These are phyloP conservation scores for Drosophila peninsularis DNA, from an alignment of 2,888 invertebrate species.

Conservation along the genomic window DNA sequence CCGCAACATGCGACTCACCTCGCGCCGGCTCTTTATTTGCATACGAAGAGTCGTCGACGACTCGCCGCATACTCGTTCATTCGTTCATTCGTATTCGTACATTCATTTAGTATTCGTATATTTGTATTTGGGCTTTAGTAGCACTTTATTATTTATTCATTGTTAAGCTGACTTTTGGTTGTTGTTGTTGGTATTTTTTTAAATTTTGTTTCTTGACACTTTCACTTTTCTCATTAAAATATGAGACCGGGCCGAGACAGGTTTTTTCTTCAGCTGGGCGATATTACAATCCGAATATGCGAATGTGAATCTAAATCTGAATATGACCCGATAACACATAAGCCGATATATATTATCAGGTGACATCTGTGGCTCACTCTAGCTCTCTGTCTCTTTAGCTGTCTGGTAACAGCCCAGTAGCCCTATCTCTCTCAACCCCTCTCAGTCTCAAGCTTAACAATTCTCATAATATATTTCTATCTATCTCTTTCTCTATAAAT, in stretches of 20 bases:
- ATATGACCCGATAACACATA: conserved; percentile 43
- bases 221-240: conserved; percentile 80
- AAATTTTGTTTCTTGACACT: conserved; percentile 70
- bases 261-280: conserved; percentile 44
- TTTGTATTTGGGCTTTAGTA: conserved; percentile 55
- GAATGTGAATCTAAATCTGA: conserved; percentile 10
- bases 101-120: conserved; percentile 16
- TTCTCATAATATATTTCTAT: too few species aligned
- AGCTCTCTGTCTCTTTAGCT: background rate
- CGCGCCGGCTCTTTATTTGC: conserved; percentile 6
- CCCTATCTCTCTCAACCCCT: background rate
- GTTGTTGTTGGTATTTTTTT: conserved; percentile 23
- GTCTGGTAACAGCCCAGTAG: background rate
- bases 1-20: conserved; percentile 1
- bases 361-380: background rate
- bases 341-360: background rate
- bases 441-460: too few species aligned
- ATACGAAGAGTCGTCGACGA: background rate
- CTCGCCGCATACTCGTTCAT: background rate
- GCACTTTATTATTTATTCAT: conserved; percentile 71
- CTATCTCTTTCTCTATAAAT: too few species aligned
- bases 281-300: conserved; percentile 35
- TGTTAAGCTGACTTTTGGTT: conserved; percentile 50
- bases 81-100: background rate
- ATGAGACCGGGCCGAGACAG: conserved; percentile 65